Evolutionary conservation across 2,113 vertebrate species (phyloP), one percentile per base, ranked within the genome.

Genomic region (Gracilinanus agilis): DNA sequence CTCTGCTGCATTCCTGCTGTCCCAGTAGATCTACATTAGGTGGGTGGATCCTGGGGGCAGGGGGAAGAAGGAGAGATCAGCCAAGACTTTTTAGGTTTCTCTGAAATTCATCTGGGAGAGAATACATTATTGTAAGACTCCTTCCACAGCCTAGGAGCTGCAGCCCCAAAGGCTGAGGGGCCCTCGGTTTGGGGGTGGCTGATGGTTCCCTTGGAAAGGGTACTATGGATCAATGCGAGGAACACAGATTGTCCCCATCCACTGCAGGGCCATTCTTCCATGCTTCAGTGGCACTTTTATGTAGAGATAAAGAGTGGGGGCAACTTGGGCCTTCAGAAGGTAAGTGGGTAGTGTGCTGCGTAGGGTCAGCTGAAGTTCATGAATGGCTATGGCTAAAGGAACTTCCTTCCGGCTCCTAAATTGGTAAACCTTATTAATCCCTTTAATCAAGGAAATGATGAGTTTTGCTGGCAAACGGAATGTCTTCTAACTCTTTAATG

Each of bases 51-150:
- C 16, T 40, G 67, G n/a, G 40, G 55, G 40, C 34, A 25, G 61
- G 34, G 27, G 34, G 0, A 3, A 19, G 67, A 19, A 16, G 56
- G 9, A 67, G 58, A 67, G 11, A 34, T 3, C 11, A 34, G 58
- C 58, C 58, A 67, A 67, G 29, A 34, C n/a, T 40, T 83, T 83
- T 21, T 40, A 95, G 93, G 94, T 55, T 95, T 97, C 55, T 94
- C n/a, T 96, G 96, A 96, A 94, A 96, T 91, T 54, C 96, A 96
- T 94, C 91, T 97, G 67, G 90, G 53, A 54, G 90, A 58, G 95
- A 94, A 92, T 91, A 96, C 44, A 93, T 83, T 93, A 92, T 27
- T 94, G 90, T 21, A 21, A 93, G 58, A 94, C 9, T 7, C 9
- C 61, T 75, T 1, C 16, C 24, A 0, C 29, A 89, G 55, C 24